A percentile compares a stretch with the other conserved stretches of the same genome.
Conservation (phyloP, 2,888 invertebrate genomes). For the Amphipoea oculea region DNA sequence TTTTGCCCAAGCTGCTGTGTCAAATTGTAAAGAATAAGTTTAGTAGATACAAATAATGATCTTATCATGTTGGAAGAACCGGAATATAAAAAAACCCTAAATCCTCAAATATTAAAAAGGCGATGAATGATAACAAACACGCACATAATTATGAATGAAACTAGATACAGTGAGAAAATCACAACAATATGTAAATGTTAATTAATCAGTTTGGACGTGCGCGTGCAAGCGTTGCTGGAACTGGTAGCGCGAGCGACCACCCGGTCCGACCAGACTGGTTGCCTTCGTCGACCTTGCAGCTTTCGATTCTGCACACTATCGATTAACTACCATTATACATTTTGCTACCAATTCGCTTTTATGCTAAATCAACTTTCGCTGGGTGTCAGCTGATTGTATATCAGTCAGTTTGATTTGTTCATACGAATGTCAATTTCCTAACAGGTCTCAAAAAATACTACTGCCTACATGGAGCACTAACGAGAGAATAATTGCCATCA, state of each 20-base stretch:
- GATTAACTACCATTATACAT: conserved; percentile 62
- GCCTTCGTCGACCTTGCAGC: conserved; percentile 77
- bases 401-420: conserved; percentile 15
- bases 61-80: background rate
- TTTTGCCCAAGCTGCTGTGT: conserved; percentile 12
- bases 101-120: conserved; percentile 36
- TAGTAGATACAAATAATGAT: background rate
- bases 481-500: conserved; percentile 24
- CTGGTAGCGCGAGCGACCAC: conserved; percentile 67
- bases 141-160: conserved; percentile 47
- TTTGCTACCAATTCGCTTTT: conserved; percentile 73
- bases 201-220: conserved; percentile 58
- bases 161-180: conserved; percentile 46
- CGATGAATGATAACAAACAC: conserved; percentile 6
- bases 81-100: conserved; percentile 18
- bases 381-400: conserved; percentile 27
- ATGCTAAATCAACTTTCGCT: conserved; percentile 56
- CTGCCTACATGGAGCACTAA: conserved; percentile 9
- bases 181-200: conserved; percentile 41
- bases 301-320: conserved; percentile 77
- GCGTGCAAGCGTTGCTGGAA: conserved; percentile 55
- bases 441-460: conserved; percentile 11
- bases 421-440: conserved; percentile 13
- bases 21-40: conserved; percentile 1
- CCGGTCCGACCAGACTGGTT: conserved; percentile 74